Conservation (phyloP, 2,888 invertebrate species). For the Dendrolimus houi region DNA sequence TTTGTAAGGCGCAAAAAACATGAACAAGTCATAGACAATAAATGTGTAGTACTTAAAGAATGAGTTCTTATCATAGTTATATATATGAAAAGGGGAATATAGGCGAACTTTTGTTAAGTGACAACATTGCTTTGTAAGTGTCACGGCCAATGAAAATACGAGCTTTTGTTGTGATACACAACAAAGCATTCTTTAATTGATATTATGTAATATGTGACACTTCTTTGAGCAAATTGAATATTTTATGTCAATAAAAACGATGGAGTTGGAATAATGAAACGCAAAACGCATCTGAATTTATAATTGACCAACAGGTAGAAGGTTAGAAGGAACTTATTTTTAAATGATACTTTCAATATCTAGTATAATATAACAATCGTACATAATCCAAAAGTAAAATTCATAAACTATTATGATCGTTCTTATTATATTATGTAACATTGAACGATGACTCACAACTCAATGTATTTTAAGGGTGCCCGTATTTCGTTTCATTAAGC, state of each 20-base stretch:
- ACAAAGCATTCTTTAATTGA: not conserved
- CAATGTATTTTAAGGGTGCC: not conserved
- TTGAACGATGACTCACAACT: too few species aligned
- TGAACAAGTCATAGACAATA: slow-evolving; percentile 23
- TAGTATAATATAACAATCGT: too few species aligned
- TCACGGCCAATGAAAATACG: slow-evolving; percentile 25
- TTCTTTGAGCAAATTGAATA: too few species aligned
- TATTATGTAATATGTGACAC: not conserved
- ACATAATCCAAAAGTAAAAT: too few species aligned
- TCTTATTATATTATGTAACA: too few species aligned
- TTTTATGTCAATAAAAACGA: too few species aligned
- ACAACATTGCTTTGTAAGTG: slow-evolving; percentile 24
- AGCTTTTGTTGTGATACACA: slow-evolving; percentile 2
- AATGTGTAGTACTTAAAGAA: slow-evolving; percentile 20
- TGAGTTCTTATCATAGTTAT: slow-evolving; percentile 24
- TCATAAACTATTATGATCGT: too few species aligned
- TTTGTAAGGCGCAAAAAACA: slow-evolving; percentile 31
- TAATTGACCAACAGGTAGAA: too few species aligned
- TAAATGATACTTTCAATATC: too few species aligned
- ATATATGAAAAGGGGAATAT: slow-evolving; percentile 24
- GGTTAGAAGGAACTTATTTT: too few species aligned
- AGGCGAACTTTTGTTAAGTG: slow-evolving; percentile 24
- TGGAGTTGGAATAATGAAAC: too few species aligned
- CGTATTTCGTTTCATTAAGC: not conserved
- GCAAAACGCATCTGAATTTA: too few species aligned